Percentiles rank a stretch among this genome's conserved stretches.
phyloP scores from a whole-genome alignment of 1,140 invertebrate genomes.

The Babylonia areolata region DNA sequence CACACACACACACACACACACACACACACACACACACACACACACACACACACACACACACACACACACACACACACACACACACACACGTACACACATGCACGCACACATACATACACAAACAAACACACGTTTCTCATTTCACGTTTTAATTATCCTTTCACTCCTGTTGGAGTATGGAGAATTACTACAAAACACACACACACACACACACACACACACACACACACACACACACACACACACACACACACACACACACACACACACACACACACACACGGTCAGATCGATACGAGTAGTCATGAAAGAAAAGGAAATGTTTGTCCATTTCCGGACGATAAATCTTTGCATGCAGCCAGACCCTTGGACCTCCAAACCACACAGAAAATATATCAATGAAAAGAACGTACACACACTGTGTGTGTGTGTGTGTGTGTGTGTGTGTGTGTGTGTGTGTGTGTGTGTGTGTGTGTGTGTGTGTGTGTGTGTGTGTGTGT shows the following conservation, averaged over 20 bases:
- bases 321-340: no score
- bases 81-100: no score
- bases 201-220: conserved; percentile 20
- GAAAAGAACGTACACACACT: no score
- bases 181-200: no score
- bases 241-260: neutral
- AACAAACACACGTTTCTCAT: neutral
- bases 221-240: neutral
- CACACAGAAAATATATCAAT: neutral
- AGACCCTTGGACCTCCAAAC: no score
- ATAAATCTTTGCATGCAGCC: no score
- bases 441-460: neutral
- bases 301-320: no score
- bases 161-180: no score
- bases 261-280: conserved; percentile 14
- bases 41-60: conserved; percentile 23
- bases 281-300: neutral
- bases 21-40: neutral
- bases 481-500: no score
- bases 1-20: neutral
- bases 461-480: neutral
- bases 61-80: conserved; percentile 13
- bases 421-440: neutral
- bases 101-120: neutral
- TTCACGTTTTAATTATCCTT: no score